Evolutionary conservation across 1,140 invertebrate genomes (phyloP).

Genomic region (Bombus waltoni): DNA sequence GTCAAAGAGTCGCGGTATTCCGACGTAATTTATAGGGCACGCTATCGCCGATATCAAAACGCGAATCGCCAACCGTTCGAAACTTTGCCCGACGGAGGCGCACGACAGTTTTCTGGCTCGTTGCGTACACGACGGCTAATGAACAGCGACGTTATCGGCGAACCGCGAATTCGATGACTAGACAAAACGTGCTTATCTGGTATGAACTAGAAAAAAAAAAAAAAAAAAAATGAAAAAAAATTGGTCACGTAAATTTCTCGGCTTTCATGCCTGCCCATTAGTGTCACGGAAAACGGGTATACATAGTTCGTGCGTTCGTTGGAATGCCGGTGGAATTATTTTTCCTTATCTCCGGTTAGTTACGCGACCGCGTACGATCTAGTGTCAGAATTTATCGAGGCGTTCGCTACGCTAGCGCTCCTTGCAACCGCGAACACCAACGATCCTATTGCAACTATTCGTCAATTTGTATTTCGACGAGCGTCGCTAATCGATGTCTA

Average conservation of each 20-base stretch:
- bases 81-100: background rate
- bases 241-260: slow-evolving; percentile 37
- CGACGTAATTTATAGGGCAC: slow-evolving; percentile 47
- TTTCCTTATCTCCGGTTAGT: slow-evolving; percentile 20
- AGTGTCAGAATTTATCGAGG: slow-evolving; percentile 25
- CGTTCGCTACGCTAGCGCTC: background rate
- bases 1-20: slow-evolving; percentile 17
- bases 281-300: slow-evolving; percentile 47
- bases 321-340: slow-evolving; percentile 42
- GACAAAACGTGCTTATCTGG: slow-evolving; percentile 36
- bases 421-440: background rate
- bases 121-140: slow-evolving; percentile 3
- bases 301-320: background rate
- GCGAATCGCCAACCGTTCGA: slow-evolving; percentile 12
- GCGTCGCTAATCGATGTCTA: too few species aligned
- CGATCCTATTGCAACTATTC: background rate
- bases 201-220: background rate
- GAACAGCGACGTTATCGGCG: slow-evolving; percentile 42
- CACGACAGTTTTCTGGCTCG: background rate
- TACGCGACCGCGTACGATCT: slow-evolving; percentile 8
- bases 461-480: background rate
- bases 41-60: slow-evolving; percentile 25
- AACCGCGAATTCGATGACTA: slow-evolving; percentile 36
- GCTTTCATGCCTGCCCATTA: slow-evolving; percentile 48
- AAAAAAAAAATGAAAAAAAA: background rate